Evolutionary conservation across 2,113 vertebrate genomes (phyloP).

Genomic region (Cairina moschata): DNA sequence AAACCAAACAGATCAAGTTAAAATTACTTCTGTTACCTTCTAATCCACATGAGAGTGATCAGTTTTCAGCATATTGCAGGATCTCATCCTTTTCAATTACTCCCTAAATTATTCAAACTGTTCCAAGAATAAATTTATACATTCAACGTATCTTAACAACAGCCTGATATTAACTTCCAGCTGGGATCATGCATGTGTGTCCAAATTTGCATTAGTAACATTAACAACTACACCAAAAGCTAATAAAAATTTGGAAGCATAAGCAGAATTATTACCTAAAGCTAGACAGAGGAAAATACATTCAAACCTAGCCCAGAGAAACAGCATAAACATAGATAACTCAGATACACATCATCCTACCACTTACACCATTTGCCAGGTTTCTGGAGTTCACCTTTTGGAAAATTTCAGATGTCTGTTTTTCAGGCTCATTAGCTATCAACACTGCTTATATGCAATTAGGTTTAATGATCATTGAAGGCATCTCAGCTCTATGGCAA

Average conservation of each 20-base stretch:
- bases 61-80: neutral
- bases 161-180: neutral
- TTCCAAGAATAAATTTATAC: neutral
- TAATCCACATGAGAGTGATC: neutral
- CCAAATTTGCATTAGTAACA: neutral
- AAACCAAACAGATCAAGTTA: neutral
- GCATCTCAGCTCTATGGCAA: neutral
- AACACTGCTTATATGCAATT: neutral
- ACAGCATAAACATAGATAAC: neutral
- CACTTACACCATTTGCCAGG: neutral
- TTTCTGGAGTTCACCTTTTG: neutral
- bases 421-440: neutral
- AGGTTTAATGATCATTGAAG: neutral
- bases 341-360: neutral
- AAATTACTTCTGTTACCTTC: neutral
- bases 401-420: neutral
- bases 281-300: neutral
- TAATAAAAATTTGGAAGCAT: neutral
- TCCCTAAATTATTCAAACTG: neutral
- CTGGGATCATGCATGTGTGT: neutral
- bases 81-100: neutral
- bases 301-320: neutral
- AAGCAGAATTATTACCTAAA: neutral
- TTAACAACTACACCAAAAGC: neutral
- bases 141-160: neutral